Conservation (phyloP, 53 echinoderm and acorn worm genomes). For the Holothuria leucospilota region DNA sequence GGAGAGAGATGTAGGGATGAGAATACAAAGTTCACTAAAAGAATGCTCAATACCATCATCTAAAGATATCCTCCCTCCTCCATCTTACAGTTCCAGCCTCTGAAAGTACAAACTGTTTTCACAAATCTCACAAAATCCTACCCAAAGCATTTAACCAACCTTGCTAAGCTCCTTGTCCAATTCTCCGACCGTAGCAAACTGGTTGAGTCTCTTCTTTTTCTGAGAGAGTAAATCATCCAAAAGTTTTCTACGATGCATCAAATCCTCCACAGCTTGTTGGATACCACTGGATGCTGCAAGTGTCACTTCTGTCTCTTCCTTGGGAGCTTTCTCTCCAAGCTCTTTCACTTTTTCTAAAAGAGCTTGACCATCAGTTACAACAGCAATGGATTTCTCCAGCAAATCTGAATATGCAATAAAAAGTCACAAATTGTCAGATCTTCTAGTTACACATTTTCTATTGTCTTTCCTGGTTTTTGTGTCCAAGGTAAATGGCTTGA, state of each 20-base stretch:
- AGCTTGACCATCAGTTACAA: constrained; percentile 84
- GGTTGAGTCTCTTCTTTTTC: constrained; percentile 74
- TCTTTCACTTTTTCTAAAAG: constrained; percentile 82
- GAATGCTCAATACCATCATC: too few relatives aligned
- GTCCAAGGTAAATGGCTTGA: not conserved
- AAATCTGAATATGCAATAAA: constrained; percentile 54
- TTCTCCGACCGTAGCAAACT: constrained; percentile 74
- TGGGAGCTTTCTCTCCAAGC: constrained; percentile 67
- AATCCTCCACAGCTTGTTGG: constrained; percentile 79
- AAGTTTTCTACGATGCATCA: constrained; percentile 72
- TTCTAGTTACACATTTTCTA: not conserved
- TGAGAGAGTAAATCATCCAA: constrained; percentile 85
- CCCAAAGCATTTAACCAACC: constrained; percentile 42
- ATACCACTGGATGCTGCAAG: constrained; percentile 76
- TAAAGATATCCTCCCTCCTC: too few relatives aligned
- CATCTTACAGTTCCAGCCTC: too few relatives aligned
- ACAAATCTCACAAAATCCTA: too few relatives aligned
- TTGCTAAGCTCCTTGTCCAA: constrained; percentile 84
- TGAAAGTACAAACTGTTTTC: too few relatives aligned
- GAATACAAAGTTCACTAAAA: too few relatives aligned
- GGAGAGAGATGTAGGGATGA: too few relatives aligned
- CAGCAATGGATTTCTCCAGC: constrained; percentile 80
- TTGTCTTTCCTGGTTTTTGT: not conserved
- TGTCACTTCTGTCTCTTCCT: constrained; percentile 74
- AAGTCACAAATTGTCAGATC: too few relatives aligned